Conservation (phyloP, 2,113 vertebrate genomes). For the Todiramphus saurophagus region DNA sequence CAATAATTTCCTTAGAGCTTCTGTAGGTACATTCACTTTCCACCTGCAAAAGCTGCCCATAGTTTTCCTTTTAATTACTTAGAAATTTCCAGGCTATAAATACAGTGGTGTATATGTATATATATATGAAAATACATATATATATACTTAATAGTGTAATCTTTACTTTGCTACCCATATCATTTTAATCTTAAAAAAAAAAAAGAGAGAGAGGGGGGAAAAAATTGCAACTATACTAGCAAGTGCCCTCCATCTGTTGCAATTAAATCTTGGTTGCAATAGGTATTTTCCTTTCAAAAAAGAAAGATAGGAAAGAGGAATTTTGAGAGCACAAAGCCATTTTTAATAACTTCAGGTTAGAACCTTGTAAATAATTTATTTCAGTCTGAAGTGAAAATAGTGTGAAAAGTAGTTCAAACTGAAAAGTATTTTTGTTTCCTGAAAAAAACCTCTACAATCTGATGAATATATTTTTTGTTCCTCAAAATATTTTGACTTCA, state of each 20-base stretch:
- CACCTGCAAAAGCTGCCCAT: background rate
- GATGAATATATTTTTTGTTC: background rate
- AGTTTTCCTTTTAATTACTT: background rate
- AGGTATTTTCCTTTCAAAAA: background rate
- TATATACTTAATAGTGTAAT: background rate
- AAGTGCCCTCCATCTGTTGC: background rate
- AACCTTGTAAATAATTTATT: background rate
- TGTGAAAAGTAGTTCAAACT: background rate
- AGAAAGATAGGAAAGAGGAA: background rate
- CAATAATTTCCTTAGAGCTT: background rate
- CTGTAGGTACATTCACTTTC: background rate
- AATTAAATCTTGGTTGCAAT: background rate
- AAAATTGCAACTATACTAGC: background rate
- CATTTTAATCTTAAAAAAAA: background rate
- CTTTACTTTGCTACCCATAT: background rate
- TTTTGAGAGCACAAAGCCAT: background rate
- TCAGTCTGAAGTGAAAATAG: background rate
- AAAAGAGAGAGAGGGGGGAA: background rate
- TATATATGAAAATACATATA: background rate
- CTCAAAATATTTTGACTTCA: background rate
- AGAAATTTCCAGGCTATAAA: background rate
- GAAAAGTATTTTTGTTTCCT: background rate
- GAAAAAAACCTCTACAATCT: background rate
- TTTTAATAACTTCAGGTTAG: background rate
- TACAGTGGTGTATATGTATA: background rate